These are phyloP conservation scores for Fragum whitleyi DNA, from an alignment of 2,888 invertebrate genomes.

Conservation along the genomic window DNA sequence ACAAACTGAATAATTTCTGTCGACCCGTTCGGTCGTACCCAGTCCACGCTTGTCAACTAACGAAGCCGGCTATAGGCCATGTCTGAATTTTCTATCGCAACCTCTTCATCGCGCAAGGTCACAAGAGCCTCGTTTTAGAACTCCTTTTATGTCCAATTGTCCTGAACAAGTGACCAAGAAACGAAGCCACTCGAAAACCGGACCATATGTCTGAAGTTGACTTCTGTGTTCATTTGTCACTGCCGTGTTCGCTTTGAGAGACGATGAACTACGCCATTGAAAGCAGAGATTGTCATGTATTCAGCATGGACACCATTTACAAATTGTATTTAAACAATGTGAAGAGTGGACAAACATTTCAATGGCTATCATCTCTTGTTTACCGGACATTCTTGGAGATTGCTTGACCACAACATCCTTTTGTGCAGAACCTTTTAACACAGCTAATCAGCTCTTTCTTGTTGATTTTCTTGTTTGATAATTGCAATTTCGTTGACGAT, in stretches of 20 bases:
- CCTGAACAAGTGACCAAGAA: conserved; percentile 60
- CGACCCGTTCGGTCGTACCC: conserved; percentile 8
- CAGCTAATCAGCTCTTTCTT: conserved; percentile 15
- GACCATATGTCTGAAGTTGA: conserved; percentile 63
- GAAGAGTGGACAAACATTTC: conserved; percentile 57
- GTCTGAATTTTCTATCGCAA: conserved; percentile 31
- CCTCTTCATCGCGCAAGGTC: conserved; percentile 55
- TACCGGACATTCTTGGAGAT: conserved; percentile 19
- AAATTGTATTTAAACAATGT: conserved; percentile 64
- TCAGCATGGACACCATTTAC: conserved; percentile 36
- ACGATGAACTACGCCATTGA: conserved; percentile 11
- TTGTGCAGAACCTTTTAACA: conserved; percentile 11
- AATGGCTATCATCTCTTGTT: conserved; percentile 32
- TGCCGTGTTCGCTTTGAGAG: conserved; percentile 23
- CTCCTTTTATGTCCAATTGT: conserved; percentile 48
- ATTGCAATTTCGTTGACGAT: not conserved
- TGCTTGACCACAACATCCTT: conserved; percentile 21
- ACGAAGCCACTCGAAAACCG: conserved; percentile 44
- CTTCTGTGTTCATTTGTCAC: conserved; percentile 48
- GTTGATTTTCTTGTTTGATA: not conserved
- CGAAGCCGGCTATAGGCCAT: conserved; percentile 20
- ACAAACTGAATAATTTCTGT: conserved; percentile 54
- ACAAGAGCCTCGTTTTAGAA: conserved; percentile 41
- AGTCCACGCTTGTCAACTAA: conserved; percentile 19
- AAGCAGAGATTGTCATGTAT: conserved; percentile 20